These are phyloP conservation scores for Platysteira castanea DNA, from an alignment of 2,113 vertebrate genomes.

Conservation along the genomic window DNA sequence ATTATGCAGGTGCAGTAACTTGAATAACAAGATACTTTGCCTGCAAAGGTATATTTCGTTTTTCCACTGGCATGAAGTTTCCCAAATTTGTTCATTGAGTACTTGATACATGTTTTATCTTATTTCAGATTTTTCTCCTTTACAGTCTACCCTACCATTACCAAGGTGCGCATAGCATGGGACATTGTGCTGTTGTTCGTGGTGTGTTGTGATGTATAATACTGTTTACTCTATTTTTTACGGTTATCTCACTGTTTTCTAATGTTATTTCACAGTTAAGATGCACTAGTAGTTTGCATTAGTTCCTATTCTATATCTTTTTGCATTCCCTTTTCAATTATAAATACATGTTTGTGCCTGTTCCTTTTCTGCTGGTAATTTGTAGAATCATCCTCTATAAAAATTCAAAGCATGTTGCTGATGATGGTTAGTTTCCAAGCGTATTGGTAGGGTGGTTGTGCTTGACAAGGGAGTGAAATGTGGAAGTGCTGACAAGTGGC, in stretches of 20 bases:
- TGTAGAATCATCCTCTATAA: not conserved
- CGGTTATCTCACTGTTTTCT: not conserved
- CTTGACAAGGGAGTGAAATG: not conserved
- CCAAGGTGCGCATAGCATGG: not conserved
- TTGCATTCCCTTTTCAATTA: not conserved
- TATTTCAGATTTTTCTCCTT: not conserved
- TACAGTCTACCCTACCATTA: not conserved
- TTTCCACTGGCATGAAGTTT: not conserved
- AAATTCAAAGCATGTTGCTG: not conserved
- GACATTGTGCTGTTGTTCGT: not conserved
- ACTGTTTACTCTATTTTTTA: not conserved
- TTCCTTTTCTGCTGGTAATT: not conserved
- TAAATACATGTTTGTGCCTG: not conserved
- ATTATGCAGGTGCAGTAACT: not conserved
- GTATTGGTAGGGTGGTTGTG: not conserved
- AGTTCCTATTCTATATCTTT: not conserved
- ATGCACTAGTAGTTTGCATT: not conserved
- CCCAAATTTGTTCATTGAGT: not conserved
- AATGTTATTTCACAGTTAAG: not conserved
- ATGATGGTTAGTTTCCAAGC: not conserved
- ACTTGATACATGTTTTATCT: not conserved
- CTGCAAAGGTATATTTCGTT: not conserved
- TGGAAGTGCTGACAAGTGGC: constrained; percentile 12
- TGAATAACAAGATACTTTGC: not conserved
- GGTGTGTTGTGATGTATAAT: not conserved